Percentiles rank a stretch among this genome's conserved stretches.
Conservation (phyloP, 37 sponge, comb jelly and placozoan species). For the Amphimedon queenslandica region DNA sequence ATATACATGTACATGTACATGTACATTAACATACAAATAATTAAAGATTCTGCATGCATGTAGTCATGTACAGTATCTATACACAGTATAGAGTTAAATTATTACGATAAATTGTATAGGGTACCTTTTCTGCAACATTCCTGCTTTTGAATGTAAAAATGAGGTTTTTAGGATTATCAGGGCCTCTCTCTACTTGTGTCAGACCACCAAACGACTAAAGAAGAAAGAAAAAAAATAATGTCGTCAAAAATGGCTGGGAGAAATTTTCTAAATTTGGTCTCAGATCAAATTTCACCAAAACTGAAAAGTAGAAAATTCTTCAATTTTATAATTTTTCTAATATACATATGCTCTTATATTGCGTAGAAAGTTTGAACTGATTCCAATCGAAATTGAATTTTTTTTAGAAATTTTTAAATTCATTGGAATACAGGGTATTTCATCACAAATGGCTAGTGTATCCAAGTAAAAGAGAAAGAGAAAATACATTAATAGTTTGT, state of each 20-base stretch:
- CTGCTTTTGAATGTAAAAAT: slow-evolving; percentile 73
- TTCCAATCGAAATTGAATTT: too few species aligned
- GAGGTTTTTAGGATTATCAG: slow-evolving; percentile 44
- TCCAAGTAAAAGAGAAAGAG: too few species aligned
- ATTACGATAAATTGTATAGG: not conserved
- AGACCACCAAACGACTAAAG: slow-evolving; percentile 63
- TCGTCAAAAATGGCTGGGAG: not conserved
- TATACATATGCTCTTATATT: too few species aligned
- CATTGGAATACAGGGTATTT: too few species aligned
- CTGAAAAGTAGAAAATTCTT: too few species aligned
- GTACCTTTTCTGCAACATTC: slow-evolving; percentile 55
- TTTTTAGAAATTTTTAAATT: too few species aligned
- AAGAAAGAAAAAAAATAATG: not conserved
- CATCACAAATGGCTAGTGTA: too few species aligned
- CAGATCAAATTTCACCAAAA: too few species aligned
- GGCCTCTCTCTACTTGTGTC: slow-evolving; percentile 51
- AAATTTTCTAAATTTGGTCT: too few species aligned
- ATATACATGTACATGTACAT: not conserved
- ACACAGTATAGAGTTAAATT: not conserved
- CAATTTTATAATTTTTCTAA: too few species aligned
- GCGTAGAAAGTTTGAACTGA: too few species aligned
- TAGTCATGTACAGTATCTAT: not conserved
- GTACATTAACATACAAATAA: not conserved
- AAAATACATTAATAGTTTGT: too few species aligned
- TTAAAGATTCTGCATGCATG: not conserved